phyloP scores from a whole-genome alignment of 1,140 invertebrate species.

The Drosophila biarmipes region DNA sequence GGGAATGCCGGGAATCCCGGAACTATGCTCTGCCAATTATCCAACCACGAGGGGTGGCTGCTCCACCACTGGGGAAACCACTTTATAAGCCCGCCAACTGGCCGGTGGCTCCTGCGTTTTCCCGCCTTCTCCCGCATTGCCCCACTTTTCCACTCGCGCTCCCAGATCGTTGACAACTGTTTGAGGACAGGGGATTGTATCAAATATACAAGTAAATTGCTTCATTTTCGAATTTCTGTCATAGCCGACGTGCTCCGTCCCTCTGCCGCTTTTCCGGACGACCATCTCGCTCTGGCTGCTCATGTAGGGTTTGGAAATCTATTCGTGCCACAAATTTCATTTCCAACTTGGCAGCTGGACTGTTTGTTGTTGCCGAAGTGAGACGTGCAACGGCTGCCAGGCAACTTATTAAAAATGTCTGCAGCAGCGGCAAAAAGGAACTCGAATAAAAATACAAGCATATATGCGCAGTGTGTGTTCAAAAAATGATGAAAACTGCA shows the following conservation, averaged over 20 bases:
- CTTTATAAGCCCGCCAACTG: conserved; percentile 51
- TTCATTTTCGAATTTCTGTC: conserved; percentile 82
- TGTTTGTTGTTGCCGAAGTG: conserved; percentile 65
- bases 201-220: conserved; percentile 79
- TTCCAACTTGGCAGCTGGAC: conserved; percentile 77
- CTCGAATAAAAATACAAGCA: conserved; percentile 25
- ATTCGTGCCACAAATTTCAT: conserved; percentile 82
- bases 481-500: conserved; percentile 14
- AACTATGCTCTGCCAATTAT: conserved; percentile 50
- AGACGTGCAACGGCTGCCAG: conserved; percentile 79
- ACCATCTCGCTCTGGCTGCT: conserved; percentile 33
- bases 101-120: conserved; percentile 32
- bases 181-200: conserved; percentile 52
- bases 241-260: conserved; percentile 59
- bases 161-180: conserved; percentile 60
- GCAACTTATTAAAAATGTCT: conserved; percentile 81
- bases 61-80: conserved; percentile 32
- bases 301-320: conserved; percentile 74
- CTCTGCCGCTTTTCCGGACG: background rate
- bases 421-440: conserved; percentile 60
- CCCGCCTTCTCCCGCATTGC: too few species aligned
- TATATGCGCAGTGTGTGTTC: background rate
- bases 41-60: conserved; percentile 33
- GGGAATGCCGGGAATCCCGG: conserved; percentile 24
- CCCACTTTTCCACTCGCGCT: conserved; percentile 8